A percentile compares a stretch with the other conserved stretches of the same genome.
phyloP scores from a whole-genome alignment of 2,888 invertebrate species.

The Thalpophila matura region DNA sequence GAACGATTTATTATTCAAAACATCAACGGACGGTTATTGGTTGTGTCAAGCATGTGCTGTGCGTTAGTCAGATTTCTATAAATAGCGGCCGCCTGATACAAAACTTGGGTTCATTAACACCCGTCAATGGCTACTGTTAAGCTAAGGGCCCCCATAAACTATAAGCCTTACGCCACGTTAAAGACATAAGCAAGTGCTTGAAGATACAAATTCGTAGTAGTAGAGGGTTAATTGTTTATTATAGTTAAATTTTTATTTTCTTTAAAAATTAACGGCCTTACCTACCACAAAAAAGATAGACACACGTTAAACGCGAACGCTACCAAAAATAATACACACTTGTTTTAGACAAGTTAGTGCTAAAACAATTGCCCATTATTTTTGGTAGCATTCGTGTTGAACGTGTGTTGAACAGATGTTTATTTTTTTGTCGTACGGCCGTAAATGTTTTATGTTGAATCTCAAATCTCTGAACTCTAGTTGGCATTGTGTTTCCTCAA shows the following conservation, averaged over 20 bases:
- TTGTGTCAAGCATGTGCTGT: constrained; percentile 80
- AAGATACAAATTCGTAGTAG: neutral
- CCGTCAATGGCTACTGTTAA: constrained; percentile 66
- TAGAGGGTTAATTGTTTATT: neutral
- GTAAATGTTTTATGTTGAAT: neutral
- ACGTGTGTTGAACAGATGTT: too few relatives aligned
- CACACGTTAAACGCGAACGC: too few relatives aligned
- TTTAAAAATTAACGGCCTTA: too few relatives aligned
- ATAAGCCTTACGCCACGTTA: constrained; percentile 28
- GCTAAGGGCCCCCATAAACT: constrained; percentile 58
- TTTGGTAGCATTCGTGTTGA: too few relatives aligned
- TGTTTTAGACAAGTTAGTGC: too few relatives aligned
- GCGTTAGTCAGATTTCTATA: constrained; percentile 84
- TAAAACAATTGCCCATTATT: too few relatives aligned
- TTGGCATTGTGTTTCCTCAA: constrained; percentile 28
- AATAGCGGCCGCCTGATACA: constrained; percentile 78
- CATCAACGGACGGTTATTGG: constrained; percentile 68
- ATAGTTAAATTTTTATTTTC: too few relatives aligned
- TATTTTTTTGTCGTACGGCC: too few relatives aligned
- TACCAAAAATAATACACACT: too few relatives aligned
- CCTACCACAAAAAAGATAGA: too few relatives aligned
- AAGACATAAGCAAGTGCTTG: neutral
- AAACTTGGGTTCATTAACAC: constrained; percentile 81
- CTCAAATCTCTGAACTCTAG: constrained; percentile 5
- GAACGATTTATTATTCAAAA: constrained; percentile 68